These are phyloP conservation scores for Tyria jacobaeae DNA, from an alignment of 2,888 invertebrate genomes.

Conservation along the genomic window DNA sequence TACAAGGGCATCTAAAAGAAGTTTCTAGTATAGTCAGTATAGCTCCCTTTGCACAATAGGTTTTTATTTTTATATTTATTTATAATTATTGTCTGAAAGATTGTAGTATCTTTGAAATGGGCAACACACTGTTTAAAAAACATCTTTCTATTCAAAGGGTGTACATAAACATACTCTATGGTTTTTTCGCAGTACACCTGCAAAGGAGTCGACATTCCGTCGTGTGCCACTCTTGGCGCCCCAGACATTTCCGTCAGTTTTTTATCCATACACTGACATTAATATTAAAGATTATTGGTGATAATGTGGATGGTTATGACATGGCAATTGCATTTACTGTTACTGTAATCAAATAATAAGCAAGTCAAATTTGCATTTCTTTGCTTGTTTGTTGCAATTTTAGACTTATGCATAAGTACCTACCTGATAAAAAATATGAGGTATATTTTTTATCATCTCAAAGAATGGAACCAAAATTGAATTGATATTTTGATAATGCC, in stretches of 20 bases:
- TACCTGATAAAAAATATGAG: no score
- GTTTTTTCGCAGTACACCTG: conserved; percentile 42
- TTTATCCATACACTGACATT: conserved; percentile 56
- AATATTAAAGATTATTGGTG: conserved; percentile 63
- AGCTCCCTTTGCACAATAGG: no score
- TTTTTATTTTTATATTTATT: conserved; percentile 5
- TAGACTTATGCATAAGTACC: no score
- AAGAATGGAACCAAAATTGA: no score
- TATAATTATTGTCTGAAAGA: conserved; percentile 6
- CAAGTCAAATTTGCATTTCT: not conserved
- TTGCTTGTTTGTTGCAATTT: not conserved
- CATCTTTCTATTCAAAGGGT: conserved; percentile 20
- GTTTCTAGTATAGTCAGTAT: not conserved
- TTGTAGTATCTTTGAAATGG: not conserved
- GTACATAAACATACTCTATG: conserved; percentile 27
- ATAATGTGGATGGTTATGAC: conserved; percentile 32
- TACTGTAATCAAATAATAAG: conserved; percentile 17
- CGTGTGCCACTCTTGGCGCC: conserved; percentile 63
- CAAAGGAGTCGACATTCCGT: conserved; percentile 63
- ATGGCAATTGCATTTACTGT: conserved; percentile 7
- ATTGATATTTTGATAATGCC: no score
- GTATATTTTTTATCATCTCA: no score
- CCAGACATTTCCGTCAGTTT: conserved; percentile 64
- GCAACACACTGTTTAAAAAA: conserved; percentile 1
- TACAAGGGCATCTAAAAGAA: not conserved